Evolutionary conservation across 2,797 vertebrate genomes (phyloP).

Genomic region (Muscicapa comitata): DNA sequence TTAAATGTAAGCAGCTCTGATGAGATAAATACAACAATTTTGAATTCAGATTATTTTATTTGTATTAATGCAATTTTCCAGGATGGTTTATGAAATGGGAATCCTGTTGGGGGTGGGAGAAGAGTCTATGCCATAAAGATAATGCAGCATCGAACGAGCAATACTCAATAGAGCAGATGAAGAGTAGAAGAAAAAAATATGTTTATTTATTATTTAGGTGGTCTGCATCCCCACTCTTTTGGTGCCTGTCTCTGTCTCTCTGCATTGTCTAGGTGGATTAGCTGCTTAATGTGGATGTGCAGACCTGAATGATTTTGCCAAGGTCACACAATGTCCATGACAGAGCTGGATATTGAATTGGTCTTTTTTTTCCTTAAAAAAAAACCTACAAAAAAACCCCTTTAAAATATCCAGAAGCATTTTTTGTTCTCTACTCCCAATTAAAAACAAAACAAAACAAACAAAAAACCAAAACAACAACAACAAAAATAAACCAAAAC

Average conservation of each 20-base stretch:
- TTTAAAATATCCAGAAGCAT: background rate
- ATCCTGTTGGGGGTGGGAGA: background rate
- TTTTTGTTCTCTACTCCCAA: background rate
- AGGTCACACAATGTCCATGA: background rate
- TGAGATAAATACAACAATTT: conserved; percentile 50
- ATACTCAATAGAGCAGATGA: conserved; percentile 32
- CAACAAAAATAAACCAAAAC: no score
- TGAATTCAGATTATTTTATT: conserved; percentile 2
- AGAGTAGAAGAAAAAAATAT: background rate
- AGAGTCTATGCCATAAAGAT: background rate
- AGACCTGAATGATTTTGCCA: conserved; percentile 31
- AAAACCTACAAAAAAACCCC: fast-evolving
- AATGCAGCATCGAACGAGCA: conserved; percentile 26
- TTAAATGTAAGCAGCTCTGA: conserved; percentile 33
- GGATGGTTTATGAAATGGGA: background rate
- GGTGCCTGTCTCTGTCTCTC: conserved; percentile 44
- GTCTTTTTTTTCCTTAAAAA: background rate
- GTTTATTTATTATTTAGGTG: conserved; percentile 64
- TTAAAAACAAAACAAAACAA: background rate
- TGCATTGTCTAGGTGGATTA: conserved; percentile 36
- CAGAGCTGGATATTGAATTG: background rate
- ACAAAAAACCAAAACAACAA: no score
- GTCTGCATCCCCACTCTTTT: conserved; percentile 38
- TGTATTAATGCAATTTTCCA: conserved; percentile 5
- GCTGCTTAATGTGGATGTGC: background rate